phyloP scores from a whole-genome alignment of 2,888 invertebrate genomes.

The Vesta saturnalis region DNA sequence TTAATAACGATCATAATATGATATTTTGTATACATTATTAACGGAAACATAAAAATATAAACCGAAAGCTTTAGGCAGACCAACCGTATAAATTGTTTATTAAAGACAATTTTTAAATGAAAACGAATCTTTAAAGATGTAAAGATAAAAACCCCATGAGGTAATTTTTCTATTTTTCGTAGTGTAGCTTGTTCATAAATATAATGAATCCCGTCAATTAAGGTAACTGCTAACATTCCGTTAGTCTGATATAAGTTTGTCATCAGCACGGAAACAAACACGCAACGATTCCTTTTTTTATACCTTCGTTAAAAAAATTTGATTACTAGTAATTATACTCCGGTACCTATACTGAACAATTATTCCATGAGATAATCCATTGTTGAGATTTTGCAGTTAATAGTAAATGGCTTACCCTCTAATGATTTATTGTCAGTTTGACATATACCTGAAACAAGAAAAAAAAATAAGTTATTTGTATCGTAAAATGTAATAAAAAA shows the following conservation, averaged over 20 bases:
- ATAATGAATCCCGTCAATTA: conserved; percentile 1
- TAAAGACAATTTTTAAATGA: not conserved
- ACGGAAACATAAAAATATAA: too few species aligned
- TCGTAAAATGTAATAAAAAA: conserved; percentile 27
- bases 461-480: conserved; percentile 20
- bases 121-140: not conserved
- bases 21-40: too few species aligned
- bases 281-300: not conserved
- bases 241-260: not conserved
- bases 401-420: too few species aligned
- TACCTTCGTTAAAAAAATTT: too few species aligned
- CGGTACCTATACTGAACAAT: too few species aligned
- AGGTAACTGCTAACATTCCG: not conserved
- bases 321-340: too few species aligned
- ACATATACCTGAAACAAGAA: conserved; percentile 35
- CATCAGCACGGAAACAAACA: not conserved
- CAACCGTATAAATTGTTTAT: too few species aligned
- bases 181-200: too few species aligned
- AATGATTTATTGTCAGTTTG: not conserved
- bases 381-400: too few species aligned
- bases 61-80: too few species aligned
- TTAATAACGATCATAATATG: too few species aligned
- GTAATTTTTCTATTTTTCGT: not conserved
- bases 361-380: too few species aligned
- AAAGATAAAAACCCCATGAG: conserved; percentile 1